Percentiles rank a stretch among this genome's conserved stretches.
These are phyloP conservation scores for Catamblyrhynchus diadema DNA, from an alignment of 2,797 vertebrate genomes.

Conservation along the genomic window DNA sequence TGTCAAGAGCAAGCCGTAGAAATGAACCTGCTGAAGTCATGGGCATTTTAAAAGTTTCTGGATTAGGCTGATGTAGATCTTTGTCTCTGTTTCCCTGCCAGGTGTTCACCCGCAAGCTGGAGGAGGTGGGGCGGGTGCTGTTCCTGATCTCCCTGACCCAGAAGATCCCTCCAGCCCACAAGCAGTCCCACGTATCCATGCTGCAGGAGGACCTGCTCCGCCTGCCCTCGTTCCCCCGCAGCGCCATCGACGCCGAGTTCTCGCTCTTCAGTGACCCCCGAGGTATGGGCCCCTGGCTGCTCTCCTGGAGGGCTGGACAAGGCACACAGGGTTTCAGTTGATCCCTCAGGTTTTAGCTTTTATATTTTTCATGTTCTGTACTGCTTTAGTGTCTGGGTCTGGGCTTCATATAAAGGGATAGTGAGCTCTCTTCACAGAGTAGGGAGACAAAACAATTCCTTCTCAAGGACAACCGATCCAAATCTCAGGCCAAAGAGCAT, in stretches of 20 bases:
- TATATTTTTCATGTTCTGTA: not conserved
- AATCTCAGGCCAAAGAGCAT: not conserved
- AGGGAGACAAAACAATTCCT: not conserved
- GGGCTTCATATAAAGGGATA: not conserved
- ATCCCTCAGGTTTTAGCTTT: not conserved
- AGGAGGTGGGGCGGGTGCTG: slow-evolving; percentile 94
- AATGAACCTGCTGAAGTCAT: not conserved
- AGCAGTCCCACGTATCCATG: slow-evolving; percentile 96
- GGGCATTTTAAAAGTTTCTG: not conserved
- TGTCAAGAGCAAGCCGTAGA: not conserved
- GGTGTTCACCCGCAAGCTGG: slow-evolving; percentile 97
- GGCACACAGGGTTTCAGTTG: not conserved
- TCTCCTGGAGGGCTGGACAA: not conserved
- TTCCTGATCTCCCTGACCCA: slow-evolving; percentile 97
- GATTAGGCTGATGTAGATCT: not conserved
- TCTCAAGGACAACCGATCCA: not conserved
- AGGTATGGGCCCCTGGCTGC: slow-evolving; percentile 71
- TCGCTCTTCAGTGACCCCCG: slow-evolving; percentile 93
- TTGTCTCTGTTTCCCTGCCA: slow-evolving; percentile 27
- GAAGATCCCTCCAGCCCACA: slow-evolving; percentile 92
- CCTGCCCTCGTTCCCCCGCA: slow-evolving; percentile 94
- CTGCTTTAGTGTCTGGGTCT: not conserved
- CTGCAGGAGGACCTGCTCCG: slow-evolving; percentile 97
- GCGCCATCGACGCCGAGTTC: slow-evolving; percentile 96
- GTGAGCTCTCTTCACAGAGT: not conserved